Evolutionary conservation across 2,888 invertebrate genomes (phyloP), one percentile per base, ranked within the genome.

Genomic region (Pyrrhosoma nymphula): DNA sequence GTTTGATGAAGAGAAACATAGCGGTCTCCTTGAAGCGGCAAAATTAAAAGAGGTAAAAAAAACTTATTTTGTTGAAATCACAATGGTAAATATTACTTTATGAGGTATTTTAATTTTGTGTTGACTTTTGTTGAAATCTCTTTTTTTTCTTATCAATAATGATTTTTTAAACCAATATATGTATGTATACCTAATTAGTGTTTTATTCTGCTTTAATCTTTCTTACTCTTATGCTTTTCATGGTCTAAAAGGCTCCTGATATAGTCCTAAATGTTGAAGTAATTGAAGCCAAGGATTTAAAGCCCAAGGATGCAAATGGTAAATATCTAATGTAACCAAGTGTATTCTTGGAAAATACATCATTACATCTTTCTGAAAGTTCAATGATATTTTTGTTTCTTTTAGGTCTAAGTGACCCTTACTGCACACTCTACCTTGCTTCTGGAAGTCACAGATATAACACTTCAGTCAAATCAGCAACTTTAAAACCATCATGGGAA

Each of bases 401-500:
- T 96, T 10, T 96, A 98, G 98, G 99, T n/a, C 98, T 99, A 96
- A 99, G 99, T 96, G 99, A 99, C 97, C 99, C 99, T 0, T 99
- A 99, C 97, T 99, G 99, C 95, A 99, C 99, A 96, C 98, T 99
- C 96, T 99, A 98, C 97, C 97, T 99, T 96, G 98, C 98, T 96
- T 98, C 98, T 95, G 98, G 98, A 4, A 97, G 98, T 2, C 98
- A 98, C 96, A 98, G 98, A 95, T 99, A 98, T 96, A 99, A 98
- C 96, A 99, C 99, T 0, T 99, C 99, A 0, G 99, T 99, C 39
- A 99, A 99, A 97, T 98, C 98, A 26, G 98, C 98, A 96, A 99
- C 99, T 0, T 97, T 99, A 60, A 98, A 98, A 97, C 99, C 99
- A 0, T 97, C 98, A 30, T 99, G 99, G 99, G 99, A 99, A 97